These are phyloP conservation scores for Hypena proboscidalis DNA, from an alignment of 2,888 invertebrate species.

Conservation along the genomic window DNA sequence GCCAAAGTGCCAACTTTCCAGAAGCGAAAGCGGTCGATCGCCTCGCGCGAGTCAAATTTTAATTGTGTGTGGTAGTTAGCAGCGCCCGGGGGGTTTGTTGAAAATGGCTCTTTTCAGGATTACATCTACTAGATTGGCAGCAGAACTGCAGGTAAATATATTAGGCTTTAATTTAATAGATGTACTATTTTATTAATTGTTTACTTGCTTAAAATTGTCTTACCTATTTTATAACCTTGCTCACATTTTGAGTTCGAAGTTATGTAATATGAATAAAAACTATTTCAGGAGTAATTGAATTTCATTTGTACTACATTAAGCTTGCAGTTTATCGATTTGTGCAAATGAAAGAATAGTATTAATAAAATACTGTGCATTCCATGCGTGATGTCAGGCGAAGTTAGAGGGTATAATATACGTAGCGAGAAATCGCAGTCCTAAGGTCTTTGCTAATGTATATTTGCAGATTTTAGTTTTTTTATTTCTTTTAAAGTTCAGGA, in stretches of 20 bases:
- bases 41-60: slow-evolving; percentile 64
- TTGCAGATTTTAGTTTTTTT: too few species aligned
- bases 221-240: slow-evolving; percentile 56
- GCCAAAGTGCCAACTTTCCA: slow-evolving; percentile 35
- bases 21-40: slow-evolving; percentile 72
- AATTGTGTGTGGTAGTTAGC: slow-evolving; percentile 64
- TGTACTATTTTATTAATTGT: too few species aligned
- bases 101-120: slow-evolving; percentile 89
- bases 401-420: not conserved
- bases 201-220: not conserved
- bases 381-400: slow-evolving; percentile 14
- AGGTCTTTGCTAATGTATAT: too few species aligned
- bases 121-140: slow-evolving; percentile 85
- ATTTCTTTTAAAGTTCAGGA: too few species aligned
- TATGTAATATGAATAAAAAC: slow-evolving; percentile 66
- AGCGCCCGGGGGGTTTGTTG: slow-evolving; percentile 68
- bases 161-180: slow-evolving; percentile 9
- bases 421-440: too few species aligned
- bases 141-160: slow-evolving; percentile 86
- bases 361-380: slow-evolving; percentile 5
- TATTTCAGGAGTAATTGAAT: slow-evolving; percentile 51
- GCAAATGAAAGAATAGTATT: not conserved
- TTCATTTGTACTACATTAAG: slow-evolving; percentile 9
- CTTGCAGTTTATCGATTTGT: slow-evolving; percentile 5
- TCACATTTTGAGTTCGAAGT: slow-evolving; percentile 58